Conservation (phyloP, 2,888 invertebrate genomes). For the Erebia epiphron region DNA sequence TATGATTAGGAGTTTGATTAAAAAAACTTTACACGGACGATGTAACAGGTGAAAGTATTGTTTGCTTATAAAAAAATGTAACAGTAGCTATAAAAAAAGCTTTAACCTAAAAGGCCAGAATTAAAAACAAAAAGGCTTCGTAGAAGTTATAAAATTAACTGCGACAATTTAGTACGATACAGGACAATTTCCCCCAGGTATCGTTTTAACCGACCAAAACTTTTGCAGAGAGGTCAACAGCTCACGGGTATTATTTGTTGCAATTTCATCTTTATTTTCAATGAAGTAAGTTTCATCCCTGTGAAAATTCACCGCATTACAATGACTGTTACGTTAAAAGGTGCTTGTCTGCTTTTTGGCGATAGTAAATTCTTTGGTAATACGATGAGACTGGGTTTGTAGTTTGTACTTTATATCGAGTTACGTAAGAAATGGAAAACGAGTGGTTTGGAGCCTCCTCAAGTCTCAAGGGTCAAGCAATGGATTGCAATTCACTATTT, state of each 20-base stretch:
- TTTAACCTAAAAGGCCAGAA: background rate
- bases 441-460: too few relatives aligned
- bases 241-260: background rate
- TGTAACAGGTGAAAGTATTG: too few relatives aligned
- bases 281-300: background rate
- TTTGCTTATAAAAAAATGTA: too few relatives aligned
- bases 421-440: conserved; percentile 46
- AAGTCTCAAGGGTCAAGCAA: too few relatives aligned
- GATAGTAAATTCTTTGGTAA: conserved; percentile 5
- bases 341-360: conserved; percentile 16
- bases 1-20: too few relatives aligned
- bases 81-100: background rate
- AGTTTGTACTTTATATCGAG: background rate
- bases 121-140: conserved; percentile 17
- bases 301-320: background rate
- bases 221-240: conserved; percentile 25
- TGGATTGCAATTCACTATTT: too few relatives aligned
- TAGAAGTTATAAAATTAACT: conserved; percentile 28
- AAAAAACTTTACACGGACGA: too few relatives aligned
- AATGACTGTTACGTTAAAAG: conserved; percentile 11
- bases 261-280: conserved; percentile 9
- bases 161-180: conserved; percentile 26
- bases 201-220: conserved; percentile 25
- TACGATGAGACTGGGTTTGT: conserved; percentile 2
- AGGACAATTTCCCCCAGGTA: conserved; percentile 27